A percentile compares a stretch with the other conserved stretches of the same genome.
Conservation (phyloP, 1,140 invertebrate species). For the Hirudo medicinalis region DNA sequence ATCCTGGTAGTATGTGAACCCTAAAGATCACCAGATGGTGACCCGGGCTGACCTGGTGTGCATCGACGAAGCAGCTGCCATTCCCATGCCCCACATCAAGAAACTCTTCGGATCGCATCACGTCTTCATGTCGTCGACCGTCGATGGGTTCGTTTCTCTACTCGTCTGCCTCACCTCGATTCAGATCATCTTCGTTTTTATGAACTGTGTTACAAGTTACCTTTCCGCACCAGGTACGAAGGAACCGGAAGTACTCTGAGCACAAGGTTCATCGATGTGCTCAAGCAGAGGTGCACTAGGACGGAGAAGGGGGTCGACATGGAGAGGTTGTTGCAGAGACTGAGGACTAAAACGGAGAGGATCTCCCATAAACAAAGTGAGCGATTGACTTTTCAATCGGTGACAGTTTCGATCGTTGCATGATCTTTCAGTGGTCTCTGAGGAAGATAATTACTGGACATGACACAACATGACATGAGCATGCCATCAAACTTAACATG, state of each 20-base stretch:
- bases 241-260: constrained; percentile 91
- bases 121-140: constrained; percentile 89
- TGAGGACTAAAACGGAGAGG: no score
- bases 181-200: not conserved
- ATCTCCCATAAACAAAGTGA: no score
- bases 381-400: no score
- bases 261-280: constrained; percentile 81
- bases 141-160: constrained; percentile 59
- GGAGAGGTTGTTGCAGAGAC: not conserved
- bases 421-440: no score
- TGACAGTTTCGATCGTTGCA: no score
- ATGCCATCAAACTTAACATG: no score
- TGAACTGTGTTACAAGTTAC: not conserved
- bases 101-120: constrained; percentile 68
- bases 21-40: constrained; percentile 70
- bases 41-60: constrained; percentile 85
- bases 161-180: not conserved
- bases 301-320: not conserved
- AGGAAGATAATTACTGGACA: no score
- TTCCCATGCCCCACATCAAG: constrained; percentile 84
- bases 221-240: constrained; percentile 58
- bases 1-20: constrained; percentile 69
- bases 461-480: no score
- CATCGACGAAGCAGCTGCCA: constrained; percentile 97
- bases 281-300: constrained; percentile 44